Base-by-base conservation (phyloP, 1,140 invertebrate species). In the Diorhabda carinulata region DNA sequence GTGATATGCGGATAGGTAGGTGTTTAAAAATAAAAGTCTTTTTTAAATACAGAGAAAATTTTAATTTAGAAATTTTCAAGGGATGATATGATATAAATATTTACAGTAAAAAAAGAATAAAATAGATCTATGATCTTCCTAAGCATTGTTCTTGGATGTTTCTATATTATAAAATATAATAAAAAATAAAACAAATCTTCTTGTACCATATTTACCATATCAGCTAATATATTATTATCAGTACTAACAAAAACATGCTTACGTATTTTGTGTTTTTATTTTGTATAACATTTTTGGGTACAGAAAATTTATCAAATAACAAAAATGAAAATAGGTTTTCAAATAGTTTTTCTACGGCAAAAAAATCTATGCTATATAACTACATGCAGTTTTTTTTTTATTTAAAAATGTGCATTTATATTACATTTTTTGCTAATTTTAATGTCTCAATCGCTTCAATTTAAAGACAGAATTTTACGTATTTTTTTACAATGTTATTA, bases 61-160 rank as follows among this genome's bases (percentile, higher is more conserved):
- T 82, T 81, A 81, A 81, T 81, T 81, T 82, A 82, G 78, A 81
- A 82, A 82, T 80, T 79, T 79, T 80, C 77, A 80, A 82, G 80
- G 78, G 81, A 78, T 81, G 81, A 82, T 82, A 82, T 82, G 81
- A 81, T 81, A 81, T 82, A 82, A 82, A 81, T 82, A 82, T 82
- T 76, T 82, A 82, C 81, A 82, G 72, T 76, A 74, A 75, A 74
- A 75, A 79, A 76, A 73, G 68, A 68, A 64, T 65, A 67, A 73
- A 71, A 69, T 71, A 76, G 69, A 78, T 77, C 71, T 73, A 73
- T 72, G 74, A 74, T 78, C 74, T 65, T 57, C 56, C 63, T 69
- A 61, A 67, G 63, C 63, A 64, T 74, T 66, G 64, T 64, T 74
- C 71, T 73, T 72, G 68, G 72, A 72, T 73, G 65, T 67, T 67